Base-by-base conservation (phyloP, 2,888 invertebrate species). In the Teleogryllus oceanicus region DNA sequence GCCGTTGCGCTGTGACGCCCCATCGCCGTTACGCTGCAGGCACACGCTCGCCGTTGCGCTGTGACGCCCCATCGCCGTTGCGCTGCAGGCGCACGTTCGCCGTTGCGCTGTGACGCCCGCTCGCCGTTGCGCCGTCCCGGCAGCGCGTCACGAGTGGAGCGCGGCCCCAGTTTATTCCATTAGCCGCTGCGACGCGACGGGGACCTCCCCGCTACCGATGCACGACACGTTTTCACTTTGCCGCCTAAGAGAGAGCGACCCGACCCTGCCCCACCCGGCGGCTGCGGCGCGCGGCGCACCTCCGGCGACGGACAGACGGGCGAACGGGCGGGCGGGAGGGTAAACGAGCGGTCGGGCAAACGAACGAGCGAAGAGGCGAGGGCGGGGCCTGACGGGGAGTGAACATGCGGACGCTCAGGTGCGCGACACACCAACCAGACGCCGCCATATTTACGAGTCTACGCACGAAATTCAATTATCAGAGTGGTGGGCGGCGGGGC, bases 201-300 rank as follows among this genome's bases (percentile, higher is more conserved):
- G 37, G 37, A 4, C 37, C 37, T 37, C 37, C 62, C n/a, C 11
- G 62, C 62, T n/a, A 18, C 62, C 13, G 62, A 62, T 62, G 62
- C 62, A 62, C 62, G n/a, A 62, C 62, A 62, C 62, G 62, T 62
- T 62, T 62, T 62, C 62, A 62, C 62, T 62, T 62, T 62, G 62
- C 62, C 62, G n/a, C 62, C 62, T 62, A 62, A 62, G 62, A 62
- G 62, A 18, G 37, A 62, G 62, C 62, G 62, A 62, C 62, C 62
- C 62, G 62, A 13, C n/a, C n/a, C 62, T 18, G 11, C 62, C 62
- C 62, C 62, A 62, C 62, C 62, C 62, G 37, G 37, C 37, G 8
- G 37, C 37, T 1, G 37, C 37, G 8, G 37, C 37, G 37, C 8
- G 37, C 37, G 5, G 37, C 37, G 37, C 37, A 37, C 37, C 37